Percentiles rank a stretch among this genome's conserved stretches.
These are phyloP conservation scores for Neoniphon sammara DNA, from an alignment of 2,797 vertebrate species.

Conservation along the genomic window DNA sequence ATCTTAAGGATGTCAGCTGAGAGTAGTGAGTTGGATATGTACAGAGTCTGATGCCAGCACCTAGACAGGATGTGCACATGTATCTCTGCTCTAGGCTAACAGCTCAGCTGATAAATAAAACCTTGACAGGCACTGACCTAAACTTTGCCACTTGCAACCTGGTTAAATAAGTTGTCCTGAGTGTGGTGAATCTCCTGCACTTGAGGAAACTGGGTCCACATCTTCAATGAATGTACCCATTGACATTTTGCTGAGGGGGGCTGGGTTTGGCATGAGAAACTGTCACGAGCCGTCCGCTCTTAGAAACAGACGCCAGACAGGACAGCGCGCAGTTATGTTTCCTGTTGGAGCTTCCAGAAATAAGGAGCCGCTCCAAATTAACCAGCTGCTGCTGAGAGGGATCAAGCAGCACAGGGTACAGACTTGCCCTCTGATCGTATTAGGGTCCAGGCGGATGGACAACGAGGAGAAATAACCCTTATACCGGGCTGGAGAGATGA, in stretches of 20 bases:
- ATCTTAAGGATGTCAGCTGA: background rate
- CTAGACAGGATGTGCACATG: too few relatives aligned
- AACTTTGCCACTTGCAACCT: background rate
- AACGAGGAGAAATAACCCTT: background rate
- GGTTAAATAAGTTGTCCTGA: background rate
- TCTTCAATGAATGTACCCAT: background rate
- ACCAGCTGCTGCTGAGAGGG: constrained; percentile 13
- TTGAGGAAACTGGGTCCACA: background rate
- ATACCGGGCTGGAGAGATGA: background rate
- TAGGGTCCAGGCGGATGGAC: background rate
- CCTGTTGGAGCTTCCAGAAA: background rate
- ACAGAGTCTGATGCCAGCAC: too few relatives aligned
- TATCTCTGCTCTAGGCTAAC: too few relatives aligned
- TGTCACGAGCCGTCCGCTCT: background rate
- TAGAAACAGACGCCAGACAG: background rate
- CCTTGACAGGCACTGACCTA: background rate
- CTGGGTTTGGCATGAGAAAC: background rate
- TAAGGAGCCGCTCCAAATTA: background rate
- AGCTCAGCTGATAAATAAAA: background rate
- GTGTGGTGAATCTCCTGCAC: background rate
- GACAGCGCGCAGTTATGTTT: background rate
- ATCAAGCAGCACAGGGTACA: constrained; percentile 12
- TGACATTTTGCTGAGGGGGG: background rate
- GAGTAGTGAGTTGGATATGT: too few relatives aligned
- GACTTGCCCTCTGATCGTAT: constrained; percentile 3